These are phyloP conservation scores for Pseudochaenichthys georgianus DNA, from an alignment of 2,797 vertebrate species.

Conservation along the genomic window DNA sequence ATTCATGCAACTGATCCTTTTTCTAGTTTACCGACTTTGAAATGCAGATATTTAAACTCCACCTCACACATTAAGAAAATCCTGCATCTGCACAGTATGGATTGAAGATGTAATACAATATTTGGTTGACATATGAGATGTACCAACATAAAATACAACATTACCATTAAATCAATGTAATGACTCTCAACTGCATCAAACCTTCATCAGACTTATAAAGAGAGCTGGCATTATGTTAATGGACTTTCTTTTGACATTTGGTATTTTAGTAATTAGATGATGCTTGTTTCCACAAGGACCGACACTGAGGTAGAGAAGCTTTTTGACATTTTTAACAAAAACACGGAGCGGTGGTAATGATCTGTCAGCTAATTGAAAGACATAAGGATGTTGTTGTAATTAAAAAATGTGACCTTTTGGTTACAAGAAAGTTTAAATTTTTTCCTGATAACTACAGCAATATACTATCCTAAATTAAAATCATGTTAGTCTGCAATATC, in stretches of 20 bases:
- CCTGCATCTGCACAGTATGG: constrained; percentile 17
- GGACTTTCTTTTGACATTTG: constrained; percentile 53
- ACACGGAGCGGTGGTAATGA: constrained; percentile 16
- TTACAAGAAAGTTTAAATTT: not conserved
- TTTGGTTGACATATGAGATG: constrained; percentile 20
- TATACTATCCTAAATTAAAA: not conserved
- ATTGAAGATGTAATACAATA: not conserved
- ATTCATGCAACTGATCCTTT: constrained; percentile 68
- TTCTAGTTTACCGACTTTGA: constrained; percentile 46
- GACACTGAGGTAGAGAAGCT: constrained; percentile 1
- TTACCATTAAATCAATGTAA: constrained; percentile 47
- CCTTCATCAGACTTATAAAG: constrained; percentile 49
- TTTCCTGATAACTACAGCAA: not conserved
- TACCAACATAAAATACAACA: constrained; percentile 45
- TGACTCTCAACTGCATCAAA: constrained; percentile 28
- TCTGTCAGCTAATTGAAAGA: constrained; percentile 31
- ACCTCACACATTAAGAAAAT: constrained; percentile 11
- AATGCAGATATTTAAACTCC: constrained; percentile 44
- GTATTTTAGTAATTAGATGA: constrained; percentile 37
- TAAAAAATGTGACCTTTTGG: constrained; percentile 24
- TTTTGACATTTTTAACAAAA: constrained; percentile 29
- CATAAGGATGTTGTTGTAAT: constrained; percentile 13
- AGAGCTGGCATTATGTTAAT: constrained; percentile 55
- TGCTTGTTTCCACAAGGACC: constrained; percentile 29
- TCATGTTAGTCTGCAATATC: not conserved